A percentile compares a stretch with the other conserved stretches of the same genome.
Evolutionary conservation across 2,888 invertebrate genomes (phyloP).

Genomic region (Parasteatoda lunata): DNA sequence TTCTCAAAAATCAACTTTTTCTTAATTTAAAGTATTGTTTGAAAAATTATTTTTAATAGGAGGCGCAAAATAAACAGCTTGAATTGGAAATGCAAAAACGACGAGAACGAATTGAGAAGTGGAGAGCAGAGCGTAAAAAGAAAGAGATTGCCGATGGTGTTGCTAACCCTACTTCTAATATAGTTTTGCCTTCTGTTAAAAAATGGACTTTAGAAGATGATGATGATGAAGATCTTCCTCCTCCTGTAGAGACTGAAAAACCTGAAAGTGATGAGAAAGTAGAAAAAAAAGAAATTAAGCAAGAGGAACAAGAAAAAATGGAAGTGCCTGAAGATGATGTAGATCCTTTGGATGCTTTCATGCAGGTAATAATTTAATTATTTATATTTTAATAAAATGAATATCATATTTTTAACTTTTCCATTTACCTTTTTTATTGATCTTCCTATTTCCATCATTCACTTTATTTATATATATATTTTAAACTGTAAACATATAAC

Average conservation of each 20-base stretch:
- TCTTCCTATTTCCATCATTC: neutral
- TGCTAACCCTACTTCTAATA: conserved; percentile 72
- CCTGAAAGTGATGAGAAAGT: conserved; percentile 69
- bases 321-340: conserved; percentile 83
- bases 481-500: neutral
- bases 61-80: conserved; percentile 90
- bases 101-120: conserved; percentile 94
- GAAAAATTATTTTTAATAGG: conserved; percentile 76
- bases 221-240: conserved; percentile 86
- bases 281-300: conserved; percentile 70
- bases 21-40: no score
- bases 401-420: neutral
- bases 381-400: neutral
- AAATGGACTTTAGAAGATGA: conserved; percentile 79
- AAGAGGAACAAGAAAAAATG: conserved; percentile 71
- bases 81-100: conserved; percentile 97
- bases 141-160: conserved; percentile 83
- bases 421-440: conserved; percentile 1
- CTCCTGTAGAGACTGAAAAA: conserved; percentile 77
- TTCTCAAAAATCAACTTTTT: no score
- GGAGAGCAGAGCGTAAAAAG: conserved; percentile 94
- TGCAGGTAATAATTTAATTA: conserved; percentile 82
- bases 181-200: conserved; percentile 60
- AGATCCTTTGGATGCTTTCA: conserved; percentile 97
- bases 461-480: neutral